Evolutionary conservation across 2,797 vertebrate genomes (phyloP), one percentile per base, ranked within the genome.

Genomic region (Myotis findleyi): DNA sequence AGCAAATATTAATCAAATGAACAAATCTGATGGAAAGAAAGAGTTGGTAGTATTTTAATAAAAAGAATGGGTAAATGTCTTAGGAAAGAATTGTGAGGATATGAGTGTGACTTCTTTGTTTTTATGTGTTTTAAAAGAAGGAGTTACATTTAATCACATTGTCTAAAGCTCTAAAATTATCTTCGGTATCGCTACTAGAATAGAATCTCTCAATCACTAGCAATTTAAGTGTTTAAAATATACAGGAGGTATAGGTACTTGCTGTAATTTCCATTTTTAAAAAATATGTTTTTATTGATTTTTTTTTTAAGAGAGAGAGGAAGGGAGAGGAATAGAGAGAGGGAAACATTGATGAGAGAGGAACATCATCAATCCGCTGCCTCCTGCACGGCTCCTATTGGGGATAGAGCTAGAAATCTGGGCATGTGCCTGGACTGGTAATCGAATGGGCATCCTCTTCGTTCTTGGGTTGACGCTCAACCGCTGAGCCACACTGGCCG

Each of bases 1-100:
- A 97, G 97, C 97, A 98, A 23, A 89, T 94, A 76, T 62, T 87
- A 96, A 66, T 80, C 57, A 68, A 23, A 73, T 38, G 5, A 93
- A 59, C 36, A 59, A 73, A 77, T 59, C 59, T 27, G 0, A 11
- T 36, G 51, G 27, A 68, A 59, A 71, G 44, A 76, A 33, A 71
- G 33, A 7, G 5, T 87, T 92, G 33, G 3, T 36, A 57, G 64
- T 14, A 41, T 91, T 88, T 94, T 71, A 25, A 25, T 41, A 81
- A 89, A n/a, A 93, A 92, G 72, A 72, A 69, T 80, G 36, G 23
- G 13, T 89, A 18, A 25, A 4, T 79, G 6, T 83, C 64, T 66
- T 75, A 41, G 82, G 55, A 92, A 94, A 86, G 38, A 92, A 94
- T 87, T 79, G 33, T 47, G 25, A 91, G 27, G 80, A 41, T 30